Evolutionary conservation across 2,888 invertebrate genomes (phyloP).

Genomic region (Gonocerus acuteangulatus): DNA sequence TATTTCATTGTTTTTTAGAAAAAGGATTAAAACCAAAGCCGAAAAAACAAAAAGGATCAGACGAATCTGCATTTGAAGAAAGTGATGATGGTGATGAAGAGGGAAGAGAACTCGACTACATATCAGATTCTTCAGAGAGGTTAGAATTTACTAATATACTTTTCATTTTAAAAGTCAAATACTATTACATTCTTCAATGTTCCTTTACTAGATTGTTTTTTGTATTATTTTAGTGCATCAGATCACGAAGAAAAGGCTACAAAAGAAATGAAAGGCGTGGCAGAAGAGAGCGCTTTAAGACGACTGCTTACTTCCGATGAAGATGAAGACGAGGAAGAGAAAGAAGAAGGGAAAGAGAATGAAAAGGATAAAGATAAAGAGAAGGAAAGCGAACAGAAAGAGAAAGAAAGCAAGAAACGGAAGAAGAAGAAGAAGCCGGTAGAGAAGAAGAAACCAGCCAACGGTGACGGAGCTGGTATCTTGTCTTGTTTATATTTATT

Average conservation of each 20-base stretch:
- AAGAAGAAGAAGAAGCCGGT: slow-evolving; percentile 57
- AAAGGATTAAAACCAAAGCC: slow-evolving; percentile 45
- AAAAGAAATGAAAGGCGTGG: slow-evolving; percentile 80
- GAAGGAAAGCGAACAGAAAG: slow-evolving; percentile 44
- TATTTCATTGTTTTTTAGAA: too few species aligned
- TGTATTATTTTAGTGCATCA: slow-evolving; percentile 50
- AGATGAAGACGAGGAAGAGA: slow-evolving; percentile 75
- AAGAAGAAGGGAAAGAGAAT: slow-evolving; percentile 49
- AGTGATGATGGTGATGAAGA: slow-evolving; percentile 97
- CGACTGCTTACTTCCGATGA: slow-evolving; percentile 82
- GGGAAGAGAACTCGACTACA: slow-evolving; percentile 89
- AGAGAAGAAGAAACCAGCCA: slow-evolving; percentile 28
- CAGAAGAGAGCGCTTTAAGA: slow-evolving; percentile 80
- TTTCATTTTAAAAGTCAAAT: too few species aligned
- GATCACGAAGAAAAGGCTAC: slow-evolving; percentile 68
- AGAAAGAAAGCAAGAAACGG: slow-evolving; percentile 43
- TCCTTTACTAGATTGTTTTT: background rate
- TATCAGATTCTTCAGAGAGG: slow-evolving; percentile 77
- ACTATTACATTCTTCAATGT: too few species aligned
- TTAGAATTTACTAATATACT: slow-evolving; percentile 39
- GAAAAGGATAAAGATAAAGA: slow-evolving; percentile 42
- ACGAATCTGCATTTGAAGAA: slow-evolving; percentile 88
- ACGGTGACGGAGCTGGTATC: slow-evolving; percentile 30
- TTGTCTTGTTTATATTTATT: too few species aligned
- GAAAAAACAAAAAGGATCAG: slow-evolving; percentile 69